Evolutionary conservation across 2,888 invertebrate species (phyloP), one percentile per base, ranked within the genome.

Genomic region (Buathra laborator): DNA sequence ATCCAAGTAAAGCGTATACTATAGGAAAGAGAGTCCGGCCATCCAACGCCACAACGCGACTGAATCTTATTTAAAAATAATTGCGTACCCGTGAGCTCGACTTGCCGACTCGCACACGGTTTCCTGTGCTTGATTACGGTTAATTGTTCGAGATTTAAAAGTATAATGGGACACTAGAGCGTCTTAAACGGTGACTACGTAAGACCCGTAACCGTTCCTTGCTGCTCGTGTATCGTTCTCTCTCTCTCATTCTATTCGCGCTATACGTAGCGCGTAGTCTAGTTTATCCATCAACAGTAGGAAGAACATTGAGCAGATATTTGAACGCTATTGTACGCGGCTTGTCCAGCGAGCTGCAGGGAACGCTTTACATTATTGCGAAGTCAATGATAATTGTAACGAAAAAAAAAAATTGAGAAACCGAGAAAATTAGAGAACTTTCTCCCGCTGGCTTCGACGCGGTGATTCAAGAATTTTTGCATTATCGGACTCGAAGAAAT

Each of bases 101-200:
- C 81, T 85, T 75, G 77, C 68, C 62, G 75, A 85, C 67, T 78
- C 83, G 86, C 86, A 87, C 80, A 85, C 86, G 76, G 90, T 93
- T 93, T 93, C 93, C 93, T 92, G 93, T 92, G 89, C 91, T 90
- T 93, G 93, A 93, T 93, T 93, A 92, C 93, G 91, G 92, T 92
- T 93, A 93, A 93, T 93, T 93, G 92, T 93, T 92, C 89, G 89
- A 88, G 91, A 93, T 93, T 93, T 93, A 92, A 92, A 93, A 93
- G 93, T 93, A 93, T 93, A 93, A 93, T 93, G 88, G 90, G 90
- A 89, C 90, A 90, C 90, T 83, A 80, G 86, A 80, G 82, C 84
- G 83, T 86, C 86, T 92, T 92, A 92, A 92, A 92, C 91, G 91
- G 90, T 87, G 91, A 89, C 92, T 91, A 91, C 92, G 91, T 92